Conservation (phyloP, 2,888 invertebrate genomes). For the Lepetodrilus schrolli region DNA sequence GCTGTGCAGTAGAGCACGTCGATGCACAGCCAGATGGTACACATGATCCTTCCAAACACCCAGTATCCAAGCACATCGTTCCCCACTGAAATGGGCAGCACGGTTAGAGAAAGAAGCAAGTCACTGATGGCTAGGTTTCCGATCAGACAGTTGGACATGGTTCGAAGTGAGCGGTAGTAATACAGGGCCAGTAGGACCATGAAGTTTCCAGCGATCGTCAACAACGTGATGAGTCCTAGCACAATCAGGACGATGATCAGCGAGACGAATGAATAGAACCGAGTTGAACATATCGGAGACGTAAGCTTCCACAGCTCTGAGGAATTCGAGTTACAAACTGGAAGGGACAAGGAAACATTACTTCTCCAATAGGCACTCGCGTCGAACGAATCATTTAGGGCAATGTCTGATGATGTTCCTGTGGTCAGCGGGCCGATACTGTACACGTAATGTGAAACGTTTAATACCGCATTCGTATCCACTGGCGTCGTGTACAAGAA, state of each 20-base stretch:
- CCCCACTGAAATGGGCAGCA: slow-evolving; percentile 73
- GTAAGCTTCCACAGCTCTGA: slow-evolving; percentile 52
- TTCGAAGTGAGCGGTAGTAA: slow-evolving; percentile 67
- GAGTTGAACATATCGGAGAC: slow-evolving; percentile 59
- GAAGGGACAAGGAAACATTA: not conserved
- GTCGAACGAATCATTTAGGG: not conserved
- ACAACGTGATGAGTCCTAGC: slow-evolving; percentile 66
- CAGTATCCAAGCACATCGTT: slow-evolving; percentile 74
- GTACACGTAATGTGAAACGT: not conserved
- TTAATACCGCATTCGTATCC: slow-evolving; percentile 10
- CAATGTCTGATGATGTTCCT: not conserved
- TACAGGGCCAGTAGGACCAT: slow-evolving; percentile 72
- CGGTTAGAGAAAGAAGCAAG: slow-evolving; percentile 72
- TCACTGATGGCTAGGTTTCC: slow-evolving; percentile 75
- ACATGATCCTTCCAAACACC: slow-evolving; percentile 72
- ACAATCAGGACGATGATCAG: slow-evolving; percentile 64
- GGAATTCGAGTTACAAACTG: slow-evolving; percentile 53
- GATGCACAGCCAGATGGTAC: slow-evolving; percentile 70
- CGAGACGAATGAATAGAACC: slow-evolving; percentile 54
- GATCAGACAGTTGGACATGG: slow-evolving; percentile 75
- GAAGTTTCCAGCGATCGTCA: slow-evolving; percentile 73
- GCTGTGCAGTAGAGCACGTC: slow-evolving; percentile 76
- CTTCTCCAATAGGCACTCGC: not conserved
- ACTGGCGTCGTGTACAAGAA: not conserved
- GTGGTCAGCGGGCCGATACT: not conserved